These are phyloP conservation scores for Tachina grossa DNA, from an alignment of 2,888 invertebrate genomes.

Conservation along the genomic window DNA sequence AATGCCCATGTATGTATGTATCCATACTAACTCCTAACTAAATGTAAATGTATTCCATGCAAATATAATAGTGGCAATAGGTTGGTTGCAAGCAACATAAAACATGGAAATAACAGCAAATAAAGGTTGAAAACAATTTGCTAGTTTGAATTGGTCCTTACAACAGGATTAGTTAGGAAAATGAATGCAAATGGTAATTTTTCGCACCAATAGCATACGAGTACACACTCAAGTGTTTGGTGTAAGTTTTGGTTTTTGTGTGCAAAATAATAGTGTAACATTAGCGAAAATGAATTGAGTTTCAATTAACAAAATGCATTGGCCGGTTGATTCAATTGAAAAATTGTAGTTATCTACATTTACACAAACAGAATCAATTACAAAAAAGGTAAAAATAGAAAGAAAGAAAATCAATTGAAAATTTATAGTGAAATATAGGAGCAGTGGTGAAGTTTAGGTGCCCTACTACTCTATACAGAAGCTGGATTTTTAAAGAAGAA, in stretches of 20 bases:
- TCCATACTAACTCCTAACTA: not conserved
- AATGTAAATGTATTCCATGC: constrained; percentile 10
- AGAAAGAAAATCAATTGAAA: not conserved
- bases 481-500: too few species aligned
- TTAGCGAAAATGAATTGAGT: constrained; percentile 66
- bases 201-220: not conserved
- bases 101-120: constrained; percentile 34
- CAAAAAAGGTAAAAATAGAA: constrained; percentile 4
- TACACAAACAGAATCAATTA: not conserved
- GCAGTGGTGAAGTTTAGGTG: not conserved
- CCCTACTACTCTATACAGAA: too few species aligned
- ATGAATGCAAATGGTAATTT: constrained; percentile 42
- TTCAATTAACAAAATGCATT: constrained; percentile 70
- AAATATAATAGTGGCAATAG: constrained; percentile 4
- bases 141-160: constrained; percentile 40
- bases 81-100: constrained; percentile 9
- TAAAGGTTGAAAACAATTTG: constrained; percentile 55
- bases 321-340: not conserved
- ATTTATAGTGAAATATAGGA: not conserved
- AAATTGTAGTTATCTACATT: not conserved
- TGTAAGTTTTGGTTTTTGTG: not conserved
- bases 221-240: constrained; percentile 9
- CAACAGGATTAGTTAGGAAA: constrained; percentile 61
- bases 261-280: not conserved
- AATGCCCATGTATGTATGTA: not conserved